phyloP scores from a whole-genome alignment of 1,140 invertebrate species.

The Anthonomus grandis region DNA sequence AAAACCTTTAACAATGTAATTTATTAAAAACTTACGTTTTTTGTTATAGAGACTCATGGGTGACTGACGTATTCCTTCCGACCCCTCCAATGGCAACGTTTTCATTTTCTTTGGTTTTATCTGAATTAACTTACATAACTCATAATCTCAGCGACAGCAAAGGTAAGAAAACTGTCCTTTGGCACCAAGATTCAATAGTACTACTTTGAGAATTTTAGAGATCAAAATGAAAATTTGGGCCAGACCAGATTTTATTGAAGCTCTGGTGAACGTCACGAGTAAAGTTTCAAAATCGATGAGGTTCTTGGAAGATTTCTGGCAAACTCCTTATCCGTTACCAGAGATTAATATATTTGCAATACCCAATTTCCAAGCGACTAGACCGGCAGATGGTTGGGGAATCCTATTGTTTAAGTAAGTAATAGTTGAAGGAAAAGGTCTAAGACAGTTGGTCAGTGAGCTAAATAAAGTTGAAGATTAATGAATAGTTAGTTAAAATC shows the following conservation, averaged over 20 bases:
- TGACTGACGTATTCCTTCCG: slow-evolving; percentile 66
- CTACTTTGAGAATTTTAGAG: too few relatives aligned
- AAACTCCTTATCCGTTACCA: slow-evolving; percentile 63
- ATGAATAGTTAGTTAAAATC: too few relatives aligned
- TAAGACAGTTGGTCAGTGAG: too few relatives aligned
- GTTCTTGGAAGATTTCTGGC: slow-evolving; percentile 68
- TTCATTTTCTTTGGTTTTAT: slow-evolving; percentile 77
- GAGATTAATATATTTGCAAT: slow-evolving; percentile 81
- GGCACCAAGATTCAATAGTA: too few relatives aligned
- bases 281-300: slow-evolving; percentile 63
- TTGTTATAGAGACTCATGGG: slow-evolving; percentile 44
- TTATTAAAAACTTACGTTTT: not conserved
- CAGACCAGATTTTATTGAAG: slow-evolving; percentile 63
- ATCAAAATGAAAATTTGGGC: slow-evolving; percentile 61
- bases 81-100: slow-evolving; percentile 82
- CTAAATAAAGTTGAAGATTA: too few relatives aligned
- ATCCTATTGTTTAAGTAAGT: slow-evolving; percentile 71
- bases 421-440: too few relatives aligned
- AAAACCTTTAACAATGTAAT: slow-evolving; percentile 5
- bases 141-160: slow-evolving; percentile 18
- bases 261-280: slow-evolving; percentile 60
- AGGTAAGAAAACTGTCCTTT: slow-evolving; percentile 16
- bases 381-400: slow-evolving; percentile 73
- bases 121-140: slow-evolving; percentile 57
- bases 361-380: slow-evolving; percentile 70